Conservation (phyloP, 2,797 vertebrate species). For the Rhyacichthys aspro region DNA sequence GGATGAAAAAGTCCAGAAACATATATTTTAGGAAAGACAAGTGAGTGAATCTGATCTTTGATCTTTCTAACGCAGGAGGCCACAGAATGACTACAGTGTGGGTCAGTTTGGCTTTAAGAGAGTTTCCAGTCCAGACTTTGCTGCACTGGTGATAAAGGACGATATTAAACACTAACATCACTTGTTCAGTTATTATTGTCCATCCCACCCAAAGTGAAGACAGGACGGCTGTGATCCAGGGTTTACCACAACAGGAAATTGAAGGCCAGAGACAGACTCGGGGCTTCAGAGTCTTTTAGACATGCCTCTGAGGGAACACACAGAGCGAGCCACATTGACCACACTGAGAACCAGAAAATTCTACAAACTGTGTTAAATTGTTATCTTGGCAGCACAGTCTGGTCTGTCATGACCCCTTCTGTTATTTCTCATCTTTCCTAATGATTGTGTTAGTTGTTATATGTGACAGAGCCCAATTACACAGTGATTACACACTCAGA, state of each 20-base stretch:
- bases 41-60: too few relatives aligned
- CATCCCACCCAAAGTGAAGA: conserved; percentile 50
- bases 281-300: conserved; percentile 47
- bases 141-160: conserved; percentile 19
- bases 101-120: too few relatives aligned
- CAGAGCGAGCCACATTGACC: conserved; percentile 43
- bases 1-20: too few relatives aligned
- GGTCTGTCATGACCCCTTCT: neutral
- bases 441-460: neutral
- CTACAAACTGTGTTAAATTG: neutral
- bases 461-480: conserved; percentile 13
- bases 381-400: neutral
- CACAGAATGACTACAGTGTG: too few relatives aligned
- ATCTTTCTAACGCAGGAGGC: too few relatives aligned
- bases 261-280: conserved; percentile 49
- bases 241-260: conserved; percentile 64
- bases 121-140: too few relatives aligned
- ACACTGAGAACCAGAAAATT: conserved; percentile 26
- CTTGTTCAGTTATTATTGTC: conserved; percentile 33
- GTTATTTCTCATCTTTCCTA: neutral
- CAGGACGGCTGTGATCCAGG: conserved; percentile 36
- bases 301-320: conserved; percentile 45
- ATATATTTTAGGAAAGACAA: too few relatives aligned
- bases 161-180: conserved; percentile 25
- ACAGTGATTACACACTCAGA: conserved; percentile 4